These are phyloP conservation scores for Phenacoccus solenopsis DNA, from an alignment of 1,140 invertebrate species.

Conservation along the genomic window DNA sequence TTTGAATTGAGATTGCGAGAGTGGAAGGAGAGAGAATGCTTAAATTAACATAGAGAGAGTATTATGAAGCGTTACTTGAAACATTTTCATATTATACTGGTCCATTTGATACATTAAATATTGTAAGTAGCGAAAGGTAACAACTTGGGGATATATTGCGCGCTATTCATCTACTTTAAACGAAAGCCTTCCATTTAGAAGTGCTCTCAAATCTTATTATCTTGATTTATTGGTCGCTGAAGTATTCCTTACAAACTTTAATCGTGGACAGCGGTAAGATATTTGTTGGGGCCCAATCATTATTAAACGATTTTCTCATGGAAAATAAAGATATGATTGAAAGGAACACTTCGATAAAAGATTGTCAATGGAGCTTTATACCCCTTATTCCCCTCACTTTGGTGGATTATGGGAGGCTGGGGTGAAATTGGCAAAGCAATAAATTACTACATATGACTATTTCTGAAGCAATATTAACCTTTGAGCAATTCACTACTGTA, in stretches of 20 bases:
- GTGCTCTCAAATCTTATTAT: too few relatives aligned
- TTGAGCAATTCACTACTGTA: slow-evolving; percentile 30
- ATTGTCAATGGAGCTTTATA: slow-evolving; percentile 29
- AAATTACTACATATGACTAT: slow-evolving; percentile 27
- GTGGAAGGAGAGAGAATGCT: too few relatives aligned
- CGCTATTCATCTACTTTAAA: too few relatives aligned
- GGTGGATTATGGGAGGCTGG: slow-evolving; percentile 31
- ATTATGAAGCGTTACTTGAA: too few relatives aligned
- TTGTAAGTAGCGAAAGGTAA: slow-evolving; percentile 21
- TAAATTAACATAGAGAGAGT: too few relatives aligned
- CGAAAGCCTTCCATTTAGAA: too few relatives aligned
- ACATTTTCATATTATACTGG: too few relatives aligned
- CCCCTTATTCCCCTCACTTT: slow-evolving; percentile 28
- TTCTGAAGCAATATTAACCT: slow-evolving; percentile 21
- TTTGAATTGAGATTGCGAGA: too few relatives aligned
- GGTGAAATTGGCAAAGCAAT: slow-evolving; percentile 30
- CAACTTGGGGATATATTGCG: too few relatives aligned
- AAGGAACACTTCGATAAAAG: not conserved
- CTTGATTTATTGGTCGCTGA: too few relatives aligned
- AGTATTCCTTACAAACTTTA: too few relatives aligned
- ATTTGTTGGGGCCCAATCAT: slow-evolving; percentile 29
- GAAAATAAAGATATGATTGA: slow-evolving; percentile 19
- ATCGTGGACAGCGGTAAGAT: slow-evolving; percentile 25
- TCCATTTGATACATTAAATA: not conserved
- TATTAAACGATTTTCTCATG: slow-evolving; percentile 26